Base-by-base conservation (phyloP, 1,140 invertebrate genomes). In the Drosophila nannoptera region DNA sequence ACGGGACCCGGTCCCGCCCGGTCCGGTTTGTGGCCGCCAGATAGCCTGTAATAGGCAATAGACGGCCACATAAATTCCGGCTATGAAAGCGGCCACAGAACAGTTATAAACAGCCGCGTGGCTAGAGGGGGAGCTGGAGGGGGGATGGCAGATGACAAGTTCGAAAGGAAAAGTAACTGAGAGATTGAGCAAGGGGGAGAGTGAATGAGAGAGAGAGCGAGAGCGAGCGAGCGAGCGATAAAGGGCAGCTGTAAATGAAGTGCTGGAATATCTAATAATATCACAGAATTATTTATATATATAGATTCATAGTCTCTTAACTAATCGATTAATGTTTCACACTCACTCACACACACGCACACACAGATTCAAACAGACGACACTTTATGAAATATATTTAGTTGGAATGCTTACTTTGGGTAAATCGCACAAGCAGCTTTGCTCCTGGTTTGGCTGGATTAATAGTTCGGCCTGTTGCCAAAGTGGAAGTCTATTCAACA, bases 391-490 rank as follows among this genome's bases (percentile, higher is more conserved):
- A 54, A 48, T 36, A 45, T 32, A 38, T 49, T 35, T 75, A 22
- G 22, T 22, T 22, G 22, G 22, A 22, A 22, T 22, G 78, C 78
- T 83, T 83, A 83, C 78, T 69, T 83, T 83, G 69, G 67, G 75
- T 75, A 78, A 69, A 22, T 22, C 22, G 22, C 22, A 22, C 22
- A 22, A 22, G 16, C 4, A 14, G 16, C 32, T 22, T 50, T 56
- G 53, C 31, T 54, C 49, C 33, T 16, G 45, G 49, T 48, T 48
- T 6, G 36, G 8, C 60, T 69, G 60, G 35, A 16, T 31, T 73
- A 76, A 69, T 73, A 73, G 56, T 42, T 52, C 46, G 68, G 36
- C 56, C 74, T 81, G 78, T 77, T 69, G 73, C 73, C 42, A 56
- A 11, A 46, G 60, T 56, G 55, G 22, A 42, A 59, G 49, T 43